phyloP scores from a whole-genome alignment of 92 coral and sea anemone species.

The Isaurus tuberculatus region DNA sequence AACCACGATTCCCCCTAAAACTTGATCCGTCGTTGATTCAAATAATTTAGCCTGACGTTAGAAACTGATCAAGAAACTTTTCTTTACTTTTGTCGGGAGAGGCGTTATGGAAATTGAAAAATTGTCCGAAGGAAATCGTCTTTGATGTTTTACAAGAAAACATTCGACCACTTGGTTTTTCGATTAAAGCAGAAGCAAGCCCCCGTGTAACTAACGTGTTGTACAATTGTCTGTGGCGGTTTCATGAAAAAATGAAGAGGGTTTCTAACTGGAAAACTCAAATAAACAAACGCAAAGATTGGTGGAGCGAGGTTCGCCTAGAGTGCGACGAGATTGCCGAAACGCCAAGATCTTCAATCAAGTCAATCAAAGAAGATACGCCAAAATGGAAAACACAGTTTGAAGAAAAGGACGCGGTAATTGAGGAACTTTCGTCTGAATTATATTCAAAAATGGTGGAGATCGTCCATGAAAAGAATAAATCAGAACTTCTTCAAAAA shows the following conservation, averaged over 20 bases:
- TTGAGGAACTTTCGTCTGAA: not conserved
- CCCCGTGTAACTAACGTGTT: too few species aligned
- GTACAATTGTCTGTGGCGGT: not conserved
- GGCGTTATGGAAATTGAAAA: too few species aligned
- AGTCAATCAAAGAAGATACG: not conserved
- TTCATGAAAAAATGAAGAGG: not conserved
- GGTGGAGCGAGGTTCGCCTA: not conserved
- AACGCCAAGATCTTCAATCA: not conserved
- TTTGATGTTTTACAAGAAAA: too few species aligned
- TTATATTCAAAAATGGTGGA: not conserved
- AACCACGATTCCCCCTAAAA: too few species aligned
- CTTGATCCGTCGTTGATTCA: too few species aligned
- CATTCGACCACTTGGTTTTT: too few species aligned
- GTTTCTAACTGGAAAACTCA: not conserved
- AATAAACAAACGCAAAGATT: not conserved
- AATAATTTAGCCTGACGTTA: not conserved
- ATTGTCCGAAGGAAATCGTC: not conserved
- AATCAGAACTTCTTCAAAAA: too few species aligned
- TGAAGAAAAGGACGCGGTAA: not conserved
- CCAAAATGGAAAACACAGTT: not conserved
- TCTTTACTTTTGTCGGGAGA: too few species aligned
- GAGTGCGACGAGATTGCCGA: not conserved
- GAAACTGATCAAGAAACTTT: not conserved
- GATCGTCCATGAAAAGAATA: too few species aligned
- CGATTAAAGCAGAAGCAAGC: not conserved